Evolutionary conservation across 2,888 invertebrate species (phyloP).

Genomic region (Mythimna ferrago): DNA sequence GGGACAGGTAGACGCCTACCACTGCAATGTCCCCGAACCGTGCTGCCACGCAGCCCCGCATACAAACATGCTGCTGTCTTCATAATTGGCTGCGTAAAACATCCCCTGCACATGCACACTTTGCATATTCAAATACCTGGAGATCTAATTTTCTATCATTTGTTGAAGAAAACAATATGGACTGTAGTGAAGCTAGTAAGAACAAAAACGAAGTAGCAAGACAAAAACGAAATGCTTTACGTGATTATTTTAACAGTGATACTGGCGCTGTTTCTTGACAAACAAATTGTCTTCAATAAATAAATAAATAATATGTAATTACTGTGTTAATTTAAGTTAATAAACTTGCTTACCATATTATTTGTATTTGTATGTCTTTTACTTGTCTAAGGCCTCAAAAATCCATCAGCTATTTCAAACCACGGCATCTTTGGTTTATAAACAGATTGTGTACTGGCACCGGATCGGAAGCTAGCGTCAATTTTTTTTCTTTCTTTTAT

Average conservation of each 20-base stretch:
- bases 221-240: conserved; percentile 40
- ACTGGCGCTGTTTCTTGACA: conserved; percentile 36
- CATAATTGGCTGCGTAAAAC: conserved; percentile 46
- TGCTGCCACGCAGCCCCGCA: too few relatives aligned
- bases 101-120: conserved; percentile 26
- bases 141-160: conserved; percentile 39
- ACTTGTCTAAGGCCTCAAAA: conserved; percentile 34
- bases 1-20: too few relatives aligned
- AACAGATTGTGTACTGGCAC: conserved; percentile 27
- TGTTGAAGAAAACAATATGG: conserved; percentile 36
- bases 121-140: conserved; percentile 38
- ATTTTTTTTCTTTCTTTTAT: conserved; percentile 3
- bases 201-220: too few relatives aligned
- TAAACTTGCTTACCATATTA: conserved; percentile 36
- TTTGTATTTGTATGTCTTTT: conserved; percentile 36
- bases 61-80: conserved; percentile 43
- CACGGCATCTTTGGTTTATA: conserved; percentile 29
- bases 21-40: too few relatives aligned
- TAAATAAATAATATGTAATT: conserved; percentile 37
- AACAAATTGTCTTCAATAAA: conserved; percentile 39
- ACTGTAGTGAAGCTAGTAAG: conserved; percentile 39
- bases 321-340: conserved; percentile 40
- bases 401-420: conserved; percentile 36
- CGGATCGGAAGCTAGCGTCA: conserved; percentile 33
- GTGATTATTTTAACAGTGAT: conserved; percentile 39